Evolutionary conservation across 2,113 vertebrate genomes (phyloP), one percentile per base, ranked within the genome.

Genomic region (Trachemys scripta): DNA sequence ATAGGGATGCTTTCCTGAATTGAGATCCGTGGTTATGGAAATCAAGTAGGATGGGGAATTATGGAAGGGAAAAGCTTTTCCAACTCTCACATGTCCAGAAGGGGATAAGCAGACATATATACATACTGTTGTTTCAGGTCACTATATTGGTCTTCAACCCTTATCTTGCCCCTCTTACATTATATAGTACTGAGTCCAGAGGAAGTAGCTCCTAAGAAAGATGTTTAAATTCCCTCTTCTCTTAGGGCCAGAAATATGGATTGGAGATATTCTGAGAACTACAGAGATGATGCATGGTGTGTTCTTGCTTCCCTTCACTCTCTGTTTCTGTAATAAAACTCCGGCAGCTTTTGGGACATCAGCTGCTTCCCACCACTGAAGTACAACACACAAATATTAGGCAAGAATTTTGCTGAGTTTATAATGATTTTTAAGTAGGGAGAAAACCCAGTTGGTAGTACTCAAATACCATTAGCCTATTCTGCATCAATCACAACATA

Each of bases 391-490:
- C 45, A 78, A 47, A 78, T 45, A 78, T 78, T 47, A 78, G 12
- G 72, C 72, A 42, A 76, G 75, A 5, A 29, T 47, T 78, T 76
- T 42, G 19, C 69, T 25, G 42, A 76, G 72, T 42, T 24, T 75
- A 75, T 38, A 45, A 76, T 45, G 4, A 42, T 75, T 11, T 76
- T 76, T 42, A 25, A 25, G 5, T 42, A 45, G 35, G 17, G 8
- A 65, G 17, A 69, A 69, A 69, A 69, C 17, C 62, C 62, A 69
- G 2, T 8, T 69, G 35, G 31, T 53, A 9, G 11, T 29, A 17
- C 19, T 16, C 4, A 0, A 25, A 49, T 45, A 38, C 35, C 49
- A 0, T 0, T 2, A 7, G 16, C 50, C 35, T 49, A 6, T 12
- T 25, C 82, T 65, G 53, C 53, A 24, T 10, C 49, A 19, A 3